These are phyloP conservation scores for Muscicapa comitata DNA, from an alignment of 2,797 vertebrate species.

Conservation along the genomic window DNA sequence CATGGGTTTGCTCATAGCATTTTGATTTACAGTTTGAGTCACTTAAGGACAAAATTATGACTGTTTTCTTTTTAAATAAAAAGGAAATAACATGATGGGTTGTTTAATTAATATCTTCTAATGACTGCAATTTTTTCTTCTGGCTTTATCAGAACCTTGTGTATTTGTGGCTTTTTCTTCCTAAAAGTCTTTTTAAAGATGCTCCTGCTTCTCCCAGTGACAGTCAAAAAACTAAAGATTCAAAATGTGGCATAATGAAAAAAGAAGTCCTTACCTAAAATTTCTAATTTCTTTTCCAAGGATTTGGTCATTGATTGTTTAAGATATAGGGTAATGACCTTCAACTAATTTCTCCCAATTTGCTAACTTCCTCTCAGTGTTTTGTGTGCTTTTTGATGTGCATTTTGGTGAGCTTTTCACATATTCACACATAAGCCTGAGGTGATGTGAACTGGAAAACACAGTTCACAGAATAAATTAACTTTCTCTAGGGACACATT, in stretches of 20 bases:
- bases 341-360: neutral
- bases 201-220: neutral
- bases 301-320: neutral
- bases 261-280: neutral
- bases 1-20: neutral
- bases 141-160: neutral
- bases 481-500: neutral
- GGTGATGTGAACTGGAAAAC: neutral
- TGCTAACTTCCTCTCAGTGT: neutral
- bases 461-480: neutral
- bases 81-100: neutral
- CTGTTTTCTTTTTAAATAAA: neutral
- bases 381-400: neutral
- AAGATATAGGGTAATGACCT: neutral
- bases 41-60: neutral
- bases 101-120: neutral
- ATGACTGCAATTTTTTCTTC: neutral
- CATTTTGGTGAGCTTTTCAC: neutral
- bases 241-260: neutral
- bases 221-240: neutral
- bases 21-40: slow-evolving; percentile 2
- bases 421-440: neutral
- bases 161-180: neutral
- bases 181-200: neutral
- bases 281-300: neutral